Percentiles rank a stretch among this genome's conserved stretches.
These are phyloP conservation scores for Halictus quadricinctus DNA, from an alignment of 2,888 invertebrate species.

Conservation along the genomic window DNA sequence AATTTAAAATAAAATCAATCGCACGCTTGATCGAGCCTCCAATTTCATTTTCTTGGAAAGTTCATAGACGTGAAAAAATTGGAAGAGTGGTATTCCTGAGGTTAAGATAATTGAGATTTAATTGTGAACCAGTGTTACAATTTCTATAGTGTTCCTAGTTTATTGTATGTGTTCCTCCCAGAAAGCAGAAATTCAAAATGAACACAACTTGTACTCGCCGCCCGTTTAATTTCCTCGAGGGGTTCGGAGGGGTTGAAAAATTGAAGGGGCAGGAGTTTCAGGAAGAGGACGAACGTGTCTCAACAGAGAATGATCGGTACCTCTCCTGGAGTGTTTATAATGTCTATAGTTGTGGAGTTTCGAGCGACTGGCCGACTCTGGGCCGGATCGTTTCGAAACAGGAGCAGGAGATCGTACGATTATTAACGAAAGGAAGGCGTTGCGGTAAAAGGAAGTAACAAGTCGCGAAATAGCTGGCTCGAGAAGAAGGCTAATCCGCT, in stretches of 20 bases:
- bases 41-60: too few relatives aligned
- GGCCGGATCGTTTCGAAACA: constrained; percentile 42
- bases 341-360: neutral
- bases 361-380: constrained; percentile 37
- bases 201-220: too few relatives aligned
- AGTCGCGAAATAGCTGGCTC: constrained; percentile 56
- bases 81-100: too few relatives aligned
- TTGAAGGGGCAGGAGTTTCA: neutral
- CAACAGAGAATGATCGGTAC: neutral
- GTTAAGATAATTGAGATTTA: too few relatives aligned
- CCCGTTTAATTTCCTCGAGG: neutral
- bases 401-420: constrained; percentile 55
- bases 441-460: constrained; percentile 62
- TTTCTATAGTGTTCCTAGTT: too few relatives aligned
- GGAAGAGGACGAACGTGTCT: neutral
- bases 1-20: too few relatives aligned
- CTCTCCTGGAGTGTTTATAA: neutral
- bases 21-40: too few relatives aligned
- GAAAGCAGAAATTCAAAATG: too few relatives aligned
- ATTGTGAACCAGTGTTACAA: too few relatives aligned
- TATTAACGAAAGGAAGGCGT: constrained; percentile 68
- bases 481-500: constrained; percentile 66
- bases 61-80: too few relatives aligned
- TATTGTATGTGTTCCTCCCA: too few relatives aligned
- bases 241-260: neutral